Evolutionary conservation across 2,888 invertebrate genomes (phyloP).

Genomic region (Strigamia transsilvanica): DNA sequence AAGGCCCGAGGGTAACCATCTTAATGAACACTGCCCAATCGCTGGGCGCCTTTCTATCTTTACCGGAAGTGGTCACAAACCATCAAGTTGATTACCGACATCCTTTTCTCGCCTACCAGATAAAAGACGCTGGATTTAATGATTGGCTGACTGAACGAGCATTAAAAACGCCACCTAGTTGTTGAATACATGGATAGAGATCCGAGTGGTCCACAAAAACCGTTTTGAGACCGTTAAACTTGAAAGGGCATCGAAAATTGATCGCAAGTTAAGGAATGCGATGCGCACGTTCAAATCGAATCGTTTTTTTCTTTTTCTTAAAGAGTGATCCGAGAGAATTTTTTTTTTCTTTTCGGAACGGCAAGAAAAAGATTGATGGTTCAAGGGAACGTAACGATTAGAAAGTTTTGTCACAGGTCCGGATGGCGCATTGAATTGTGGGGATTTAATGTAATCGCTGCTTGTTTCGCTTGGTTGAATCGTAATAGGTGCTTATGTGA

Average conservation of each 20-base stretch:
- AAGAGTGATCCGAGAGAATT: not conserved
- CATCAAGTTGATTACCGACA: conserved; percentile 41
- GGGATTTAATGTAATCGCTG: not conserved
- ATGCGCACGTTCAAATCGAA: not conserved
- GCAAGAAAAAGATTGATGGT: conserved; percentile 5
- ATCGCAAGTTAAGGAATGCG: not conserved
- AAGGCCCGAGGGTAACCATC: not conserved
- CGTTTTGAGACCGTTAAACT: not conserved
- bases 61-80: conserved; percentile 41
- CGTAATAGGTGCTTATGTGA: not conserved
- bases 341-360: not conserved
- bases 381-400: not conserved
- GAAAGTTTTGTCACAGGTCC: not conserved
- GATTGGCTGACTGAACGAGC: not conserved
- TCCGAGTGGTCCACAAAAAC: not conserved
- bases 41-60: conserved; percentile 3
- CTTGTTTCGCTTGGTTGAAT: not conserved
- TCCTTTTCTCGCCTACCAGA: conserved; percentile 9
- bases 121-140: conserved; percentile 12
- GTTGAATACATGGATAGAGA: too few species aligned
- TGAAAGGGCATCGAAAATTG: not conserved
- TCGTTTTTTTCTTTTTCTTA: not conserved
- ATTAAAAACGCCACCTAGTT: not conserved
- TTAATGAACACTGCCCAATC: not conserved
- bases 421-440: conserved; percentile 9